Percentiles rank a stretch among this genome's conserved stretches.
These are phyloP conservation scores for Melanargia galathea DNA, from an alignment of 2,888 invertebrate species.

Conservation along the genomic window DNA sequence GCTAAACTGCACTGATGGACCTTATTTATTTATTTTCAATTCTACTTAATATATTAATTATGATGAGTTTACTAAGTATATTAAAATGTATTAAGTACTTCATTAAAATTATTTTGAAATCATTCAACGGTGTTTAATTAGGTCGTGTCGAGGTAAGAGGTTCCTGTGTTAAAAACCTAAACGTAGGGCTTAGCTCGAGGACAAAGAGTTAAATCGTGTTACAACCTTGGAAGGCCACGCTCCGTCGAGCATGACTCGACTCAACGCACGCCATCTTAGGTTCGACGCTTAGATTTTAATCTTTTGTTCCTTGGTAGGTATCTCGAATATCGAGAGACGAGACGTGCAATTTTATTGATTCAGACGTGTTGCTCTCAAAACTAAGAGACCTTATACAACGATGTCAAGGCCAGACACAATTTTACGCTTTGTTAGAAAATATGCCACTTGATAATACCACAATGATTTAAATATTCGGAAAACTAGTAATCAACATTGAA, in stretches of 20 bases:
- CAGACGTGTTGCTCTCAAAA: constrained; percentile 4
- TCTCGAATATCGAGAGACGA: constrained; percentile 19
- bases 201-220: constrained; percentile 58
- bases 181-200: constrained; percentile 44
- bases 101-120: background rate
- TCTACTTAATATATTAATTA: too few species aligned
- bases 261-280: constrained; percentile 46
- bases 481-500: background rate
- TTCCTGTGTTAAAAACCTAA: constrained; percentile 52
- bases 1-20: too few species aligned
- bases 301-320: constrained; percentile 30
- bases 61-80: too few species aligned
- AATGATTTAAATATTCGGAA: background rate
- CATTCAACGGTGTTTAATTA: constrained; percentile 18
- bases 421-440: constrained; percentile 8
- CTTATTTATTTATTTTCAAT: too few species aligned
- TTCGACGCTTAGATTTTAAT: constrained; percentile 34
- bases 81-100: too few species aligned
- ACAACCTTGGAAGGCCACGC: constrained; percentile 76
- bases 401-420: constrained; percentile 8
- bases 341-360: constrained; percentile 7
- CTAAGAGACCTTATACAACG: constrained; percentile 10
- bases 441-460: too few species aligned
- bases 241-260: constrained; percentile 69
- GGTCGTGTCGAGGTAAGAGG: constrained; percentile 45